phyloP scores from a whole-genome alignment of 2,113 vertebrate genomes.

The Alethe diademata region DNA sequence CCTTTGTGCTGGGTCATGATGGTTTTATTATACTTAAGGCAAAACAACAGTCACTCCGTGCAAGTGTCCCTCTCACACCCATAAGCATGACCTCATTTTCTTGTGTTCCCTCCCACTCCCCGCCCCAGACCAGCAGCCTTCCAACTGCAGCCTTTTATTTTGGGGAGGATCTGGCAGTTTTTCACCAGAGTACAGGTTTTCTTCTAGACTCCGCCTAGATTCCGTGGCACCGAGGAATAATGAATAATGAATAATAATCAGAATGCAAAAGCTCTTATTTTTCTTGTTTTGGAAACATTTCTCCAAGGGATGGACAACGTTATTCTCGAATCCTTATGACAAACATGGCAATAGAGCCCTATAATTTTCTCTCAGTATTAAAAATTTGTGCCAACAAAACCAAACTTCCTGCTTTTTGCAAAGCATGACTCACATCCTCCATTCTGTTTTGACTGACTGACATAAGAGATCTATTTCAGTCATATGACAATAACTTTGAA shows the following conservation, averaged over 20 bases:
- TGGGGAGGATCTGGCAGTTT: not conserved
- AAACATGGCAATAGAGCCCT: not conserved
- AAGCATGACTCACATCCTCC: constrained; percentile 46
- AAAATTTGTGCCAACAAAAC: constrained; percentile 8
- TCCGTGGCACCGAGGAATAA: not conserved
- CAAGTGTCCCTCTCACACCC: not conserved
- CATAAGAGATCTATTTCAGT: constrained; percentile 62
- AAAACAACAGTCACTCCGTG: not conserved
- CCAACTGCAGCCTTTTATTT: not conserved
- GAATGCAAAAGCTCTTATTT: not conserved
- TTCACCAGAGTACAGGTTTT: not conserved
- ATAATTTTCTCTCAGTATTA: constrained; percentile 17
- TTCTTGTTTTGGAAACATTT: not conserved
- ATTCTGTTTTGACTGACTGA: constrained; percentile 49
- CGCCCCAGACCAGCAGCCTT: not conserved
- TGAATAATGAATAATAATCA: not conserved
- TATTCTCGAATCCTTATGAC: not conserved
- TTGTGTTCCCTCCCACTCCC: not conserved
- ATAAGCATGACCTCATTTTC: not conserved
- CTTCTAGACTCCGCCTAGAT: not conserved
- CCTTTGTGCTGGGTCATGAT: not conserved
- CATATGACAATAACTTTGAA: constrained; percentile 43
- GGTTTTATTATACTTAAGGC: not conserved
- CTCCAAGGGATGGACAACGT: not conserved
- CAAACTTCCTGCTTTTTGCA: constrained; percentile 52